Evolutionary conservation across 2,113 vertebrate genomes (phyloP).

Genomic region (Passer montanus): DNA sequence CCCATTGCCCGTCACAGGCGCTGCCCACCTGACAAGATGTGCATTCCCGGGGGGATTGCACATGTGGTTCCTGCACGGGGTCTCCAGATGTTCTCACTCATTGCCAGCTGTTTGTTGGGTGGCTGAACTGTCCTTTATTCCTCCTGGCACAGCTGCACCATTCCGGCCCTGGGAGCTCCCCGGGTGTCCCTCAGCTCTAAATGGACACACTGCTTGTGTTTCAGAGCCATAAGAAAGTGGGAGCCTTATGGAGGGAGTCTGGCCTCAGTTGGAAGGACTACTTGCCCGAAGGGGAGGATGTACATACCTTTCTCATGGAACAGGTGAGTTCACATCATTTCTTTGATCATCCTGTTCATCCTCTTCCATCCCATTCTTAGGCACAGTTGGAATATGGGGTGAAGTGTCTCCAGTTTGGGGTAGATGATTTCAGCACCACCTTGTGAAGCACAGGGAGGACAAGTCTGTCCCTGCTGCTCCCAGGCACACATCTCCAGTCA

Average conservation of each 20-base stretch:
- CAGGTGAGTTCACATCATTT: conserved; percentile 76
- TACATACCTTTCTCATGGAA: conserved; percentile 88
- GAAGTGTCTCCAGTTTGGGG: background rate
- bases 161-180: background rate
- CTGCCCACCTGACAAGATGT: background rate
- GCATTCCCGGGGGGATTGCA: background rate
- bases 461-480: background rate
- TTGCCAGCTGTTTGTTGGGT: background rate
- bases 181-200: background rate
- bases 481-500: background rate
- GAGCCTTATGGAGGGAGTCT: conserved; percentile 91
- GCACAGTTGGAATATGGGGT: background rate
- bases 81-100: background rate
- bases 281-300: conserved; percentile 88
- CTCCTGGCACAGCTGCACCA: conserved; percentile 24
- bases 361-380: rapidly evolving
- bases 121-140: background rate
- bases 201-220: conserved; percentile 31
- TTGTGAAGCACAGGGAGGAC: background rate
- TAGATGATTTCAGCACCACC: background rate
- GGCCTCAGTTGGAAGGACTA: conserved; percentile 89
- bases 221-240: conserved; percentile 98
- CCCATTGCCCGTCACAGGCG: background rate
- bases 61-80: background rate
- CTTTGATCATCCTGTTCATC: rapidly evolving